Evolutionary conservation across 2,888 invertebrate species (phyloP).

Genomic region (Xestia rhomboidea): DNA sequence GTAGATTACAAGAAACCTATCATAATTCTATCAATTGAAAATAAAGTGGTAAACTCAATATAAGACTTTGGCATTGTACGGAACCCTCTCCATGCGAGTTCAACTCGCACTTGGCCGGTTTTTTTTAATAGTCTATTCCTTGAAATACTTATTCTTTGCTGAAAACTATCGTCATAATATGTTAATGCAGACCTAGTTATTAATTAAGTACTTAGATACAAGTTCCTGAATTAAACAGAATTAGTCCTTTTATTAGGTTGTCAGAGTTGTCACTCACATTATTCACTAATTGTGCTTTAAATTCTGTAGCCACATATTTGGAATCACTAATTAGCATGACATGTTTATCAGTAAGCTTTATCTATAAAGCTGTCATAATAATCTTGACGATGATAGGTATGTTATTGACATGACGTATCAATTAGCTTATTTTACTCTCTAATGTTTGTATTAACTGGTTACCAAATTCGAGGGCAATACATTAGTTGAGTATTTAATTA

Average conservation of each 20-base stretch:
- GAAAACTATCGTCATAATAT: neutral
- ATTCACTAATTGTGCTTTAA: constrained; percentile 34
- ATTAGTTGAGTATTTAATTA: neutral
- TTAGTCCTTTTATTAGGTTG: constrained; percentile 30
- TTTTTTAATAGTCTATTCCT: neutral
- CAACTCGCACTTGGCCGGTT: too few species aligned
- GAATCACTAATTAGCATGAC: constrained; percentile 60
- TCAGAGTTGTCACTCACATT: constrained; percentile 22
- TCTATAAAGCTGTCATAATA: constrained; percentile 59
- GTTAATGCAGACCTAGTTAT: neutral
- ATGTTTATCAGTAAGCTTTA: constrained; percentile 62
- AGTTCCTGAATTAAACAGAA: constrained; percentile 19
- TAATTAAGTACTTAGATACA: neutral
- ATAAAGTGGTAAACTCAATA: too few species aligned
- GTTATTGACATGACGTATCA: constrained; percentile 67
- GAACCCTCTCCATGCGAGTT: too few species aligned
- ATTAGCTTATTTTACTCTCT: constrained; percentile 52
- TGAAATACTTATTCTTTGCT: neutral
- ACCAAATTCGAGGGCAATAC: constrained; percentile 3
- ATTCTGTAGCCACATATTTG: constrained; percentile 36
- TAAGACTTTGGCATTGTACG: too few species aligned
- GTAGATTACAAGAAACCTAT: too few species aligned
- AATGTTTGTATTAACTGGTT: constrained; percentile 45
- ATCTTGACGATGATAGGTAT: constrained; percentile 61
- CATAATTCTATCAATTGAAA: too few species aligned